Evolutionary conservation across 2,888 invertebrate species (phyloP).

Genomic region (Drepana falcataria): DNA sequence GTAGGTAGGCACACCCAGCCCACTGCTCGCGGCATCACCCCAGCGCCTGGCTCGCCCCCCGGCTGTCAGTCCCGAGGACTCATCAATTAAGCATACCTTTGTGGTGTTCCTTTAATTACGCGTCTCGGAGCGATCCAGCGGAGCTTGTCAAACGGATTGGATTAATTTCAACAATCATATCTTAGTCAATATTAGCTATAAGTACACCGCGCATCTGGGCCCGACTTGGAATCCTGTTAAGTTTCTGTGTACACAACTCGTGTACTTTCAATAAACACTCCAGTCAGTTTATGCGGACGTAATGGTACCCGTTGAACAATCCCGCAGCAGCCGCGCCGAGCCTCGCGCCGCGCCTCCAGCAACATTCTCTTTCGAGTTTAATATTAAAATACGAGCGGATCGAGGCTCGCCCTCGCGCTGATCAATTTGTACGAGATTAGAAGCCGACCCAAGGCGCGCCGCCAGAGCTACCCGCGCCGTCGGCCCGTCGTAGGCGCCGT

Average conservation of each 20-base stretch:
- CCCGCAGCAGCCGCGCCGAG: no score
- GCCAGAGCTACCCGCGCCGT: background rate
- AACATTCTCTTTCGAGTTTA: background rate
- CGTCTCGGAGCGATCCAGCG: background rate
- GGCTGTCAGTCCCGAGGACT: background rate
- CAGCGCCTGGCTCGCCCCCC: no score
- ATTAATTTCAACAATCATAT: constrained; percentile 1
- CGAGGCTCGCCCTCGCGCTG: background rate
- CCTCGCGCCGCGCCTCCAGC: background rate
- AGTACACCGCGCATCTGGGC: no score
- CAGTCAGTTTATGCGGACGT: no score
- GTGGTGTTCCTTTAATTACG: constrained; percentile 2
- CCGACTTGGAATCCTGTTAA: no score
- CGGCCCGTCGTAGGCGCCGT: no score
- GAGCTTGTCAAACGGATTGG: constrained; percentile 1
- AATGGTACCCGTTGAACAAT: no score
- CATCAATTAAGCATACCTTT: constrained; percentile 2
- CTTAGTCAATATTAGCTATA: no score
- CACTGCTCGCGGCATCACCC: no score
- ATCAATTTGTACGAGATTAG: background rate
- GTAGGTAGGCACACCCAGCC: no score
- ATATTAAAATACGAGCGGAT: background rate
- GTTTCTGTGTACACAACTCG: no score
- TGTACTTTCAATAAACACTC: no score
- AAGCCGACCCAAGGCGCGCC: background rate